These are phyloP conservation scores for Limanda limanda DNA, from an alignment of 2,113 vertebrate genomes.

Conservation along the genomic window DNA sequence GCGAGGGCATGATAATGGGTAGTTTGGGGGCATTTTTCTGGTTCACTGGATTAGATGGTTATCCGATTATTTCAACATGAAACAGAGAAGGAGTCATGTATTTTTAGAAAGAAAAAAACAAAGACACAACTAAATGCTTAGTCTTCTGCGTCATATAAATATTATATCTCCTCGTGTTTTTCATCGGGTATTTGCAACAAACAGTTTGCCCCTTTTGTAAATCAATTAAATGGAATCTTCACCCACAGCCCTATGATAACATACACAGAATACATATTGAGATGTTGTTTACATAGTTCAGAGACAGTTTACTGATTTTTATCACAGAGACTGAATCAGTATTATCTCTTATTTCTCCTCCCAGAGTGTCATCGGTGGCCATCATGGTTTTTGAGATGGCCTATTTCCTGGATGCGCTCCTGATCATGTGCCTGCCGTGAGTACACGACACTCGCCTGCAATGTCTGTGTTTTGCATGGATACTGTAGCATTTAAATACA, in stretches of 20 bases:
- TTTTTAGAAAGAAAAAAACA: background rate
- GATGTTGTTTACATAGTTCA: background rate
- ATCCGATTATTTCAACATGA: slow-evolving; percentile 27
- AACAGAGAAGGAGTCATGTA: background rate
- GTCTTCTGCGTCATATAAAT: background rate
- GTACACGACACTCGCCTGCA: slow-evolving; percentile 50
- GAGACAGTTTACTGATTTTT: slow-evolving; percentile 7
- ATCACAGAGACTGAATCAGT: background rate
- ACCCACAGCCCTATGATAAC: background rate
- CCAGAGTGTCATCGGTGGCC: slow-evolving; percentile 74
- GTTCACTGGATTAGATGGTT: slow-evolving; percentile 27
- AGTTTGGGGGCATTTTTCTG: slow-evolving; percentile 34
- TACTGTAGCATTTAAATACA: background rate
- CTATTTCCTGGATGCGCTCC: slow-evolving; percentile 78
- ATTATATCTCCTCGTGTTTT: background rate
- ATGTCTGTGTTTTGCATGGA: background rate
- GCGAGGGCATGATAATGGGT: background rate
- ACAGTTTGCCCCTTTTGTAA: background rate
- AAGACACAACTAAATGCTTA: background rate
- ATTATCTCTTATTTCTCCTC: slow-evolving; percentile 12
- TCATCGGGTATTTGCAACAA: background rate
- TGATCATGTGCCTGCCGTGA: slow-evolving; percentile 79
- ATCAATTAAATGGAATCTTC: background rate
- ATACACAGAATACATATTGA: slow-evolving; percentile 11
- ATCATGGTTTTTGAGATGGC: slow-evolving; percentile 81